phyloP scores from a whole-genome alignment of 2,113 vertebrate species.

The Bufo gargarizans region DNA sequence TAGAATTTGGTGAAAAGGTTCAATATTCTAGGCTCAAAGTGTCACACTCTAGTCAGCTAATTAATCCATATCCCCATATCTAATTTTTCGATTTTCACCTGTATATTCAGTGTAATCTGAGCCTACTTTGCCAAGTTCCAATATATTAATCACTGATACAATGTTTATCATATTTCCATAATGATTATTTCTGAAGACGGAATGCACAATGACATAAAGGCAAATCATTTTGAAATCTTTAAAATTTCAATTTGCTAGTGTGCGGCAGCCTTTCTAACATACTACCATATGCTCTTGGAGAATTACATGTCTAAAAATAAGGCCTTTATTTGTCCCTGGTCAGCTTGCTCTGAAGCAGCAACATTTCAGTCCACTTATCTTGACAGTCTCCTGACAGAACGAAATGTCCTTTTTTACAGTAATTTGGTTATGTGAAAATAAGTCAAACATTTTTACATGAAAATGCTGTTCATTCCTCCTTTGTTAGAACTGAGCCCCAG shows the following conservation, averaged over 20 bases:
- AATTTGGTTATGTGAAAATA: conserved; percentile 25
- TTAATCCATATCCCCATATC: no score
- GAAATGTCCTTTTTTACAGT: neutral
- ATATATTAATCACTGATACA: no score
- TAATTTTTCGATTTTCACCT: no score
- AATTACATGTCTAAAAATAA: neutral
- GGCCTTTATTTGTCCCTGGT: conserved; percentile 3
- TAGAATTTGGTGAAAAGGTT: no score
- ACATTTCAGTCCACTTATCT: conserved; percentile 3
- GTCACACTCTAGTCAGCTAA: no score
- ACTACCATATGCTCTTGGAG: neutral
- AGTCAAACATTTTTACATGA: conserved; percentile 1
- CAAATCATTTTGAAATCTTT: neutral
- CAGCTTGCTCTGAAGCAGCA: neutral
- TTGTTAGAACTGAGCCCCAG: neutral
- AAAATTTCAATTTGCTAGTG: neutral
- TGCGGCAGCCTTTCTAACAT: neutral
- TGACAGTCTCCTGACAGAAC: neutral
- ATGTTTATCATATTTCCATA: no score
- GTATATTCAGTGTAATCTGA: no score
- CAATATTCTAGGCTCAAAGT: no score
- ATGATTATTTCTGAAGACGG: no score
- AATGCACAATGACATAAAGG: no score
- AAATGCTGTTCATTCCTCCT: neutral
- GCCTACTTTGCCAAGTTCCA: no score